These are phyloP conservation scores for Epinephelus fuscoguttatus DNA, from an alignment of 2,113 vertebrate genomes.

Conservation along the genomic window DNA sequence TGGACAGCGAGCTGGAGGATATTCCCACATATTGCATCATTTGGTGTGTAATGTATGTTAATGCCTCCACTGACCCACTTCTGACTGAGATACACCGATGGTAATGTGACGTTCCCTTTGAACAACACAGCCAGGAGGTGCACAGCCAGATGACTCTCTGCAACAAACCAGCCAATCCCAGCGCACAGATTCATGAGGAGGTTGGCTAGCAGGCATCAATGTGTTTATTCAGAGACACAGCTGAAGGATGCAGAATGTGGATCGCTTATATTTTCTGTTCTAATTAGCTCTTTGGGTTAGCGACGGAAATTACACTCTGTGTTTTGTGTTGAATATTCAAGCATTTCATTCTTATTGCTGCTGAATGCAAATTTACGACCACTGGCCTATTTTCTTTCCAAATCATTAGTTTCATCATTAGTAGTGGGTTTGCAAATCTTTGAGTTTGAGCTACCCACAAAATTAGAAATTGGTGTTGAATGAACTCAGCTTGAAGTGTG, in stretches of 20 bases:
- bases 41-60: slow-evolving; percentile 66
- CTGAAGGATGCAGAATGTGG: slow-evolving; percentile 60
- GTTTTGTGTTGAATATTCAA: slow-evolving; percentile 40
- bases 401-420: slow-evolving; percentile 33
- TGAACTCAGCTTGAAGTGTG: neutral
- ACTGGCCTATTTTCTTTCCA: slow-evolving; percentile 43
- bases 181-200: slow-evolving; percentile 1
- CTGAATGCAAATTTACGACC: slow-evolving; percentile 49
- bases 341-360: slow-evolving; percentile 35
- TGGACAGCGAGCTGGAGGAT: slow-evolving; percentile 30
- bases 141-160: slow-evolving; percentile 59
- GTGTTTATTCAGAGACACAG: slow-evolving; percentile 65
- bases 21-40: slow-evolving; percentile 64
- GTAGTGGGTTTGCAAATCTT: slow-evolving; percentile 31
- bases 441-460: neutral
- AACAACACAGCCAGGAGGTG: slow-evolving; percentile 58
- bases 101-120: slow-evolving; percentile 64
- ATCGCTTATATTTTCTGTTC: slow-evolving; percentile 53
- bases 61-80: slow-evolving; percentile 78
- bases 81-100: slow-evolving; percentile 56
- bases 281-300: slow-evolving; percentile 66
- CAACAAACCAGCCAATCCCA: slow-evolving; percentile 64
- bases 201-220: slow-evolving; percentile 56
- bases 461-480: slow-evolving; percentile 10
- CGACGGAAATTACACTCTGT: slow-evolving; percentile 26